A percentile compares a stretch with the other conserved stretches of the same genome.
phyloP scores from a whole-genome alignment of 2,797 vertebrate species.

The Onychomys torridus region DNA sequence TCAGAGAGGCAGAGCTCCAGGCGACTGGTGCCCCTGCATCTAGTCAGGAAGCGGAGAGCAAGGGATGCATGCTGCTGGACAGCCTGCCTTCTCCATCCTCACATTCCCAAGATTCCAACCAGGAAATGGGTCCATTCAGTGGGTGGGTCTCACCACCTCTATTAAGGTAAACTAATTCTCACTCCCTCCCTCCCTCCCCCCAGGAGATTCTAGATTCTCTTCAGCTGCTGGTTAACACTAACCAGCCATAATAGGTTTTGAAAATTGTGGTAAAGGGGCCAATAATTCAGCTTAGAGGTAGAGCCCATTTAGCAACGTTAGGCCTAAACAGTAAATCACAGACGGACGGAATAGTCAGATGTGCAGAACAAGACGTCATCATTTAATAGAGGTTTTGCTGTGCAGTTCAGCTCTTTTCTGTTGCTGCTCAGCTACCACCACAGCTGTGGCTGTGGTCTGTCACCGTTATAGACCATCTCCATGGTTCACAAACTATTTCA shows the following conservation, averaged over 20 bases:
- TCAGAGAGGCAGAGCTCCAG: background rate
- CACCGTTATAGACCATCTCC: background rate
- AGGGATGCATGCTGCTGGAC: accelerated
- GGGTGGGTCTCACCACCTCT: background rate
- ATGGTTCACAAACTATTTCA: background rate
- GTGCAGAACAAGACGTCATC: background rate
- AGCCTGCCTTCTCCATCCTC: background rate
- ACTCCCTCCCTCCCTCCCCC: too few relatives aligned
- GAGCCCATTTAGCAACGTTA: background rate
- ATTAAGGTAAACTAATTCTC: background rate
- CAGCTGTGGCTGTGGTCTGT: background rate
- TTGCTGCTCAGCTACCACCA: background rate
- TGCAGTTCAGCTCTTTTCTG: background rate
- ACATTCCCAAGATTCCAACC: background rate
- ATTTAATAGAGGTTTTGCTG: constrained; percentile 13
- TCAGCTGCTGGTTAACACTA: background rate
- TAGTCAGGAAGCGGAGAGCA: background rate
- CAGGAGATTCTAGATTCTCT: background rate
- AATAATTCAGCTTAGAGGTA: background rate
- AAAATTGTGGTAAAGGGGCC: background rate
- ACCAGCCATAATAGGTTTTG: background rate
- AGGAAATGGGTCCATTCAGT: too few relatives aligned
- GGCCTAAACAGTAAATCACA: background rate
- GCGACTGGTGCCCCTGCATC: too few relatives aligned
- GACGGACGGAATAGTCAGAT: background rate